Conservation (phyloP, 1,140 invertebrate genomes). For the Pseudomyrmex dendroicus region DNA sequence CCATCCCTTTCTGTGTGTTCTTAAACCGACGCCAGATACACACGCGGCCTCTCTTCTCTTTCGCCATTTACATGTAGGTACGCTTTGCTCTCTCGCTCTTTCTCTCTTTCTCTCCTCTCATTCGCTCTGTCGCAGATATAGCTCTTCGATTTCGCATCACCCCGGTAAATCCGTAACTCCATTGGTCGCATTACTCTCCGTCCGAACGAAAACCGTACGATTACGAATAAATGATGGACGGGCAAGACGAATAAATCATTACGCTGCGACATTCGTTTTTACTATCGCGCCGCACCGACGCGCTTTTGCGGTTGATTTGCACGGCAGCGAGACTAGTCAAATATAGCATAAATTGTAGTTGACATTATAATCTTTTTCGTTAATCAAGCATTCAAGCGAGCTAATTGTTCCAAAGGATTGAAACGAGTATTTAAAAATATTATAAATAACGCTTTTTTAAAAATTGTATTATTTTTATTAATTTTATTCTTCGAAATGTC, state of each 20-base stretch:
- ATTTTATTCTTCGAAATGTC: too few relatives aligned
- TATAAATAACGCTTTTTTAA: too few relatives aligned
- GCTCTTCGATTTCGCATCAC: conserved; percentile 16
- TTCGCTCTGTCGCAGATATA: conserved; percentile 23
- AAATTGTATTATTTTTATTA: too few relatives aligned
- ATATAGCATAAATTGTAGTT: conserved; percentile 28
- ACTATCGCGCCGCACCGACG: conserved; percentile 27
- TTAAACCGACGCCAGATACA: conserved; percentile 15
- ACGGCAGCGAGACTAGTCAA: conserved; percentile 5
- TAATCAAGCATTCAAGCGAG: neutral
- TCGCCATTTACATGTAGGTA: neutral
- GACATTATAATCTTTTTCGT: neutral
- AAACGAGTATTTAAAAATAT: too few relatives aligned
- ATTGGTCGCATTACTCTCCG: conserved; percentile 33
- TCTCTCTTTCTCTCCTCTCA: conserved; percentile 1
- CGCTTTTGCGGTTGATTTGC: conserved; percentile 15
- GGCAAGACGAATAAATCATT: conserved; percentile 58
- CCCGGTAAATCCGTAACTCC: conserved; percentile 31
- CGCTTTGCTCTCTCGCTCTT: neutral
- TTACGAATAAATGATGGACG: conserved; percentile 52
- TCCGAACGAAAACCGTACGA: conserved; percentile 57
- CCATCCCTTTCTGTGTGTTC: conserved; percentile 47
- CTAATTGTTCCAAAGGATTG: too few relatives aligned
- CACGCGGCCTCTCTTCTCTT: too few relatives aligned
- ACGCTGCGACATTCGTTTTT: conserved; percentile 29